A percentile compares a stretch with the other conserved stretches of the same genome.
Evolutionary conservation across 2,113 vertebrate species (phyloP).

Genomic region (Anhinga anhinga): DNA sequence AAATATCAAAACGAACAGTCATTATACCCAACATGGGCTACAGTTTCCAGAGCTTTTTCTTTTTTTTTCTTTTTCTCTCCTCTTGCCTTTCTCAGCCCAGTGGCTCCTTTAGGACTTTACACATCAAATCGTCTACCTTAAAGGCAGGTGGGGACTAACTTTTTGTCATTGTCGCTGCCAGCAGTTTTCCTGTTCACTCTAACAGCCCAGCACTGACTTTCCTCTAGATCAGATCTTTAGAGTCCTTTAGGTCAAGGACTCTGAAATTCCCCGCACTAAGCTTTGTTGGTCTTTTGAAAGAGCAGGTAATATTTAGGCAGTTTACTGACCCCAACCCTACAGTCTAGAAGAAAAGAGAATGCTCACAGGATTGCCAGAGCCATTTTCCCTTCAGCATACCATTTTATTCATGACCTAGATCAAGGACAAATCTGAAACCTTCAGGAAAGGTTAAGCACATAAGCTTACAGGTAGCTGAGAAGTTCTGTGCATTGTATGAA

Average conservation of each 20-base stretch:
- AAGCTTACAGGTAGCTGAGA: neutral
- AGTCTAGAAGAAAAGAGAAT: neutral
- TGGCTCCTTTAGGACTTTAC: neutral
- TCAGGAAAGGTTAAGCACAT: neutral
- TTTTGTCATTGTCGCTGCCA: neutral
- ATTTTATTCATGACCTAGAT: neutral
- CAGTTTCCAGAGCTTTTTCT: neutral
- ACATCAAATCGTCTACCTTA: neutral
- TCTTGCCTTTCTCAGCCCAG: neutral
- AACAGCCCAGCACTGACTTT: neutral
- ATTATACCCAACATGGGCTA: neutral
- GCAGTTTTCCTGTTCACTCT: neutral
- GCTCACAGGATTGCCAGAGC: neutral
- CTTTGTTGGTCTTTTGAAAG: neutral
- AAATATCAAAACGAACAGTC: neutral
- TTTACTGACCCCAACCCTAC: neutral
- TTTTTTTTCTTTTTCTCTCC: neutral
- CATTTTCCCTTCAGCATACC: neutral
- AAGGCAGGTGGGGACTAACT: neutral
- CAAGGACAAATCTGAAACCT: neutral
- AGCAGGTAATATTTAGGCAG: neutral
- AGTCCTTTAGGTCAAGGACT: neutral
- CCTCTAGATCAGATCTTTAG: neutral
- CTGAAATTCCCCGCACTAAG: neutral
- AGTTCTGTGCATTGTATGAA: neutral